These are phyloP conservation scores for Chymomyza procnemis DNA, from an alignment of 2,888 invertebrate genomes.

Conservation along the genomic window DNA sequence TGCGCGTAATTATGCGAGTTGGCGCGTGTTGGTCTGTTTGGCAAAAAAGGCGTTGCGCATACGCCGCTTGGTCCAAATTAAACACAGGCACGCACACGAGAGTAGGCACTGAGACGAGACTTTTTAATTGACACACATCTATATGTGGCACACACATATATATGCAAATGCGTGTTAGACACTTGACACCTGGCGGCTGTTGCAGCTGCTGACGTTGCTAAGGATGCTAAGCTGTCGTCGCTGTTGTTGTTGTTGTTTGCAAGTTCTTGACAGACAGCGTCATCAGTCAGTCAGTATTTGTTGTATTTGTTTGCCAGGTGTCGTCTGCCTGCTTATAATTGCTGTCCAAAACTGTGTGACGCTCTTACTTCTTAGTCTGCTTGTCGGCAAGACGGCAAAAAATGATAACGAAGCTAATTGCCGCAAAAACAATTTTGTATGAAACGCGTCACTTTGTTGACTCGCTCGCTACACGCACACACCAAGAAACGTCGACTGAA, in stretches of 20 bases:
- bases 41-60: conserved; percentile 40
- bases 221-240: conserved; percentile 25
- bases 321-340: neutral
- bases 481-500: conserved; percentile 44
- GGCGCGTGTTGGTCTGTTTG: conserved; percentile 1
- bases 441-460: conserved; percentile 45
- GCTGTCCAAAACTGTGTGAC: neutral
- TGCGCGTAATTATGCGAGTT: conserved; percentile 2
- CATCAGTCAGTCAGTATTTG: neutral
- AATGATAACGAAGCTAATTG: conserved; percentile 49
- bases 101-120: conserved; percentile 57
- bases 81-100: conserved; percentile 56
- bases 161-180: conserved; percentile 11
- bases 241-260: neutral
- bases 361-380: conserved; percentile 17
- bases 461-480: conserved; percentile 31
- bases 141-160: neutral
- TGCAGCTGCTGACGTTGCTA: conserved; percentile 22
- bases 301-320: neutral
- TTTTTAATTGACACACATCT: conserved; percentile 69
- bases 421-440: neutral
- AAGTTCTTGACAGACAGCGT: neutral
- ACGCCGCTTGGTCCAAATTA: conserved; percentile 42
- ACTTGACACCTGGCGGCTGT: neutral
- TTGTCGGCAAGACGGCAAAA: neutral